phyloP scores from a whole-genome alignment of 2,797 vertebrate species.

The Squalus acanthias region DNA sequence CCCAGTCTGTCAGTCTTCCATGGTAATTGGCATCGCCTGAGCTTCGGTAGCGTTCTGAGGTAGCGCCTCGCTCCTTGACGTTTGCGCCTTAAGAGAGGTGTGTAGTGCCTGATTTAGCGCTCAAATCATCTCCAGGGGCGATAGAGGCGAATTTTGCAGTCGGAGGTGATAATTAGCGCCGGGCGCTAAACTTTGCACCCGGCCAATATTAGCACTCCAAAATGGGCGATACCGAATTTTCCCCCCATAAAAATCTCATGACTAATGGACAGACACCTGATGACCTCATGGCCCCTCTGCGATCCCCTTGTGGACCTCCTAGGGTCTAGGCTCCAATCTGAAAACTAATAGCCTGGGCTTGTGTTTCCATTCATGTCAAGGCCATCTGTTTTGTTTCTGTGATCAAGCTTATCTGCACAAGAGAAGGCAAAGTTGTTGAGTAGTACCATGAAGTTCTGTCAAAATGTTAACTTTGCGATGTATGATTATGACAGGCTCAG shows the following conservation, averaged over 20 bases:
- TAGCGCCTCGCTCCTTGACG: no score
- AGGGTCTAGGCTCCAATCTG: background rate
- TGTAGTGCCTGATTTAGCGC: no score
- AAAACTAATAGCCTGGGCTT: background rate
- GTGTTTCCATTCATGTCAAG: background rate
- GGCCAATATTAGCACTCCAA: no score
- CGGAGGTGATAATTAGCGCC: no score
- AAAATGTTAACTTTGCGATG: background rate
- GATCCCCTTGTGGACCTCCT: background rate
- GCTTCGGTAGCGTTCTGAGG: no score
- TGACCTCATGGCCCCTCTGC: background rate
- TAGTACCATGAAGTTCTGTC: background rate
- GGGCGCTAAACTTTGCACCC: no score
- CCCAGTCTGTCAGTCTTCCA: no score
- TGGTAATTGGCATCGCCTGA: no score
- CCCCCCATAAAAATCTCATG: background rate
- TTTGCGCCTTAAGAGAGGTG: no score
- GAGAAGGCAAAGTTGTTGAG: background rate
- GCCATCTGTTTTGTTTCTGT: background rate
- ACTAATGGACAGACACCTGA: background rate
- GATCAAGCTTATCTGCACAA: background rate
- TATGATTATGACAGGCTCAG: background rate
- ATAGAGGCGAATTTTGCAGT: no score
- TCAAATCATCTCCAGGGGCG: no score
- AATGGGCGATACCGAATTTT: no score